Conservation (phyloP, 2,888 invertebrate genomes). For the Perithous albicinctus region DNA sequence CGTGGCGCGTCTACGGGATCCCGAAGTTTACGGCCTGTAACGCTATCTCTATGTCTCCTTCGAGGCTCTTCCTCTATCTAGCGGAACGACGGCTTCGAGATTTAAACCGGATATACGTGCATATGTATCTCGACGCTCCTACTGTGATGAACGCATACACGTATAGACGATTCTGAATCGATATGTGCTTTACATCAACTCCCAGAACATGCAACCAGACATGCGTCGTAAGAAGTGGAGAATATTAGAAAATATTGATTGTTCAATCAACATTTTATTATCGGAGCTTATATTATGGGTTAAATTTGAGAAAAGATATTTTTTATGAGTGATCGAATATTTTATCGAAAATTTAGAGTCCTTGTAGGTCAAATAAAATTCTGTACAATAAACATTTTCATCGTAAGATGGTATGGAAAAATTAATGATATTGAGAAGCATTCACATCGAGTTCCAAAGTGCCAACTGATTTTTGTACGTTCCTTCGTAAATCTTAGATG, state of each 20-base stretch:
- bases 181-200: conserved; percentile 21
- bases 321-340: too few species aligned
- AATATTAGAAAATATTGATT: background rate
- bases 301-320: background rate
- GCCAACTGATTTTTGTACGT: conserved; percentile 5
- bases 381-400: background rate
- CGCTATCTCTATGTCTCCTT: conserved; percentile 48
- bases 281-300: background rate
- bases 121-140: conserved; percentile 14
- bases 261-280: background rate
- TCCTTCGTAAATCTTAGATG: conserved; percentile 16
- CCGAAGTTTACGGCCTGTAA: conserved; percentile 57
- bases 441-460: background rate
- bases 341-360: too few species aligned
- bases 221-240: background rate
- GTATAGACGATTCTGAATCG: conserved; percentile 13
- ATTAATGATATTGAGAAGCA: background rate
- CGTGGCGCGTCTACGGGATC: conserved; percentile 26
- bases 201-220: background rate
- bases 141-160: conserved; percentile 27
- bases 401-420: background rate
- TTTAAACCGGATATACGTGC: conserved; percentile 48
- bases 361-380: too few species aligned
- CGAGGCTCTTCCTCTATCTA: conserved; percentile 20
- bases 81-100: conserved; percentile 43